Conservation (phyloP, 1,140 invertebrate genomes). For the Frieseomelitta varia region DNA sequence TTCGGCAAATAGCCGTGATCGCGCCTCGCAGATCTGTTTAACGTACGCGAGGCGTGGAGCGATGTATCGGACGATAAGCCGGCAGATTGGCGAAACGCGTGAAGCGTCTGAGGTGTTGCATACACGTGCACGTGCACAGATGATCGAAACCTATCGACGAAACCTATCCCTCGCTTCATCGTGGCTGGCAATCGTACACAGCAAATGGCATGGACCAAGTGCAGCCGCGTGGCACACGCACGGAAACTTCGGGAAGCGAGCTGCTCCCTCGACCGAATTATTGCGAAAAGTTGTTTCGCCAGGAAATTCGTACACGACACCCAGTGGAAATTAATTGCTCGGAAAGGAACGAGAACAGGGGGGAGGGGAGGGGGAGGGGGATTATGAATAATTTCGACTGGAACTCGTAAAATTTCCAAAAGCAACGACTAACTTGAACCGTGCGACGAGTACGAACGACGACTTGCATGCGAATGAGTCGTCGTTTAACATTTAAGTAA, state of each 20-base stretch:
- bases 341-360: not conserved
- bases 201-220: not conserved
- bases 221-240: not conserved
- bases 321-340: not conserved
- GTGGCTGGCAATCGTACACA: not conserved
- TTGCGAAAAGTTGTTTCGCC: not conserved
- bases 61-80: conserved; percentile 41
- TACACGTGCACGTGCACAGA: not conserved
- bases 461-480: not conserved
- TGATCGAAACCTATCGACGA: conserved; percentile 14
- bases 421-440: too few relatives aligned
- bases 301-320: not conserved
- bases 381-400: not conserved
- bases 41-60: conserved; percentile 18
- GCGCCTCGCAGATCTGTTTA: conserved; percentile 20
- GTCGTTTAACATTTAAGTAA: too few relatives aligned
- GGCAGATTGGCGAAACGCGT: conserved; percentile 14
- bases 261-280: not conserved
- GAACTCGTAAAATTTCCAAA: not conserved
- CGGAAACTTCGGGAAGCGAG: conserved; percentile 1
- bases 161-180: not conserved
- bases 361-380: too few relatives aligned
- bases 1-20: conserved; percentile 27
- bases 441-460: too few relatives aligned
- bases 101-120: conserved; percentile 12